Conservation (phyloP, 2,113 vertebrate species). For the Eptesicus fuscus region DNA sequence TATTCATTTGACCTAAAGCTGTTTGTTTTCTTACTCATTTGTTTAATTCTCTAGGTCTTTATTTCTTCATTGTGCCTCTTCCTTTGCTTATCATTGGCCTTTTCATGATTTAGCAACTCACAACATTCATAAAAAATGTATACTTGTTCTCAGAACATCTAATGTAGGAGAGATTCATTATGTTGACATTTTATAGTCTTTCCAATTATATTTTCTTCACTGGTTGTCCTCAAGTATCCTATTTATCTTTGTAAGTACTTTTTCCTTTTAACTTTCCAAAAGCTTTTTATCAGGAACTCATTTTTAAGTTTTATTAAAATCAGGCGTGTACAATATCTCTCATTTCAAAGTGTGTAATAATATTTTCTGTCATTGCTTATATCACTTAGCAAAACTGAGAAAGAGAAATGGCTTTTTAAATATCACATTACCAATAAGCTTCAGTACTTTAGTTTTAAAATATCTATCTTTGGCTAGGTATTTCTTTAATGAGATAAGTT, state of each 20-base stretch:
- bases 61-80: neutral
- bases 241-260: slow-evolving; percentile 63
- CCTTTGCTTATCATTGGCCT: slow-evolving; percentile 17
- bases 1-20: slow-evolving; percentile 23
- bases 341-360: slow-evolving; percentile 1
- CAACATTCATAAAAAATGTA: slow-evolving; percentile 31
- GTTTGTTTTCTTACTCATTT: slow-evolving; percentile 1
- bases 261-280: slow-evolving; percentile 48
- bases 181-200: slow-evolving; percentile 67
- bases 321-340: slow-evolving; percentile 14
- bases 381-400: slow-evolving; percentile 33
- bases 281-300: slow-evolving; percentile 26
- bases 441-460: neutral
- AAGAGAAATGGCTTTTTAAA: slow-evolving; percentile 8
- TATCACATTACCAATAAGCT: slow-evolving; percentile 22
- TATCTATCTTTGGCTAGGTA: neutral
- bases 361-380: neutral
- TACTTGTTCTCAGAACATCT: slow-evolving; percentile 44
- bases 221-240: slow-evolving; percentile 53
- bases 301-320: slow-evolving; percentile 52
- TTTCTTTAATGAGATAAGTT: neutral
- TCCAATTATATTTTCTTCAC: slow-evolving; percentile 65
- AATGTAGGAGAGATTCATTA: slow-evolving; percentile 63
- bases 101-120: slow-evolving; percentile 47
- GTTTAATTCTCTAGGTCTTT: slow-evolving; percentile 24